Evolutionary conservation across 2,888 invertebrate genomes (phyloP).

Genomic region (Drosophila mercatorum): DNA sequence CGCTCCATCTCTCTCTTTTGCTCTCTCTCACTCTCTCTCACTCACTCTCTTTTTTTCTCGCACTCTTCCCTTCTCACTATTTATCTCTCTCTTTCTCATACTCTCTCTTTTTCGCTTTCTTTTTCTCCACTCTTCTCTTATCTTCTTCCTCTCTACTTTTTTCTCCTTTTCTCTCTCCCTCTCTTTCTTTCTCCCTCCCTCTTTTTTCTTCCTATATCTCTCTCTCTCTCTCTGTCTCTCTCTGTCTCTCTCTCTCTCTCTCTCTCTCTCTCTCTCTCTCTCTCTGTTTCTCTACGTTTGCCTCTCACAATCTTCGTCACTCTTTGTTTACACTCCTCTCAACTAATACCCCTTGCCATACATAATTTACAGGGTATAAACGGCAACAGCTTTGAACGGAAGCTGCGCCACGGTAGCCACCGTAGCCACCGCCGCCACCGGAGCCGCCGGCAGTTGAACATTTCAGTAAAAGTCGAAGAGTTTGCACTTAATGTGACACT

Average conservation of each 20-base stretch:
- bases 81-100: background rate
- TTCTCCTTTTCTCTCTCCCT: background rate
- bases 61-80: background rate
- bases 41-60: background rate
- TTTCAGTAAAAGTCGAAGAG: slow-evolving; percentile 48
- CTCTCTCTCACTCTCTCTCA: too few relatives aligned
- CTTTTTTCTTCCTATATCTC: too few relatives aligned
- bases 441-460: slow-evolving; percentile 45
- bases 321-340: too few relatives aligned
- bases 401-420: background rate
- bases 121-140: background rate
- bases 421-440: background rate
- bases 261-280: background rate
- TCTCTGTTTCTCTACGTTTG: background rate
- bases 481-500: slow-evolving; percentile 63
- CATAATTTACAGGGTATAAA: slow-evolving; percentile 23
- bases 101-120: background rate
- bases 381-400: slow-evolving; percentile 22
- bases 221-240: background rate
- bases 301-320: background rate
- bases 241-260: too few relatives aligned
- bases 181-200: background rate
- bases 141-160: too few relatives aligned
- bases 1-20: background rate
- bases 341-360: background rate